These are phyloP conservation scores for Cnemophilus loriae DNA, from an alignment of 2,113 vertebrate species.

Conservation along the genomic window DNA sequence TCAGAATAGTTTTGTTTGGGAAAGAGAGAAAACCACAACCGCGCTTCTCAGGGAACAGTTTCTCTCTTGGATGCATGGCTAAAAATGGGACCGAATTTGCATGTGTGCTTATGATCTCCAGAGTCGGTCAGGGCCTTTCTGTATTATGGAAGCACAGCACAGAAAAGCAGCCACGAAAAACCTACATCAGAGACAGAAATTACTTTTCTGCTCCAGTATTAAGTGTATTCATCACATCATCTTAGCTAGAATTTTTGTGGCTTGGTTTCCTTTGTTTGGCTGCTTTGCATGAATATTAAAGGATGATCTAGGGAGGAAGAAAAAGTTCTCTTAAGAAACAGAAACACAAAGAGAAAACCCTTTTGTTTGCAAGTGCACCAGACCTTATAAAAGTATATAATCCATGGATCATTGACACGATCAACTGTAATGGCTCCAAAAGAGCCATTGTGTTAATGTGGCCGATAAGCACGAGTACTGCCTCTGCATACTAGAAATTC, in stretches of 20 bases:
- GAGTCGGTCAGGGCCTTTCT: background rate
- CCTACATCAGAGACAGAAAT: constrained; percentile 1
- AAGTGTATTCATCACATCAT: constrained; percentile 5
- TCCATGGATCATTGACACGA: constrained; percentile 66
- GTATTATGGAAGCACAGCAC: background rate
- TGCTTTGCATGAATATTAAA: constrained; percentile 62
- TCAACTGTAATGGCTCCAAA: constrained; percentile 63
- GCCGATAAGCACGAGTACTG: constrained; percentile 41
- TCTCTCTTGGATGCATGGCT: background rate
- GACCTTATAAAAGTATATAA: constrained; percentile 70
- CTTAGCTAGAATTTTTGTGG: constrained; percentile 17
- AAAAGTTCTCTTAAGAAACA: constrained; percentile 49
- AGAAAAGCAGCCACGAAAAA: background rate
- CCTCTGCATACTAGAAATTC: constrained; percentile 63
- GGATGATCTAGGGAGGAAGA: background rate
- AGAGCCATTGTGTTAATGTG: constrained; percentile 72
- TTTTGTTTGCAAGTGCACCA: constrained; percentile 70
- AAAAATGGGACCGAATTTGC: background rate
- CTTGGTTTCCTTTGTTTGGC: constrained; percentile 5
- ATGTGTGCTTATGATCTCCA: background rate
- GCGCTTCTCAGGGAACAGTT: background rate
- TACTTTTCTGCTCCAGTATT: background rate
- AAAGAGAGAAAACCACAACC: background rate
- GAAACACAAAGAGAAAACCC: constrained; percentile 52
- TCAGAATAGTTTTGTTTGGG: background rate